Percentiles rank a stretch among this genome's conserved stretches.
phyloP scores from a whole-genome alignment of 2,888 invertebrate species.

The Lottia scabra region DNA sequence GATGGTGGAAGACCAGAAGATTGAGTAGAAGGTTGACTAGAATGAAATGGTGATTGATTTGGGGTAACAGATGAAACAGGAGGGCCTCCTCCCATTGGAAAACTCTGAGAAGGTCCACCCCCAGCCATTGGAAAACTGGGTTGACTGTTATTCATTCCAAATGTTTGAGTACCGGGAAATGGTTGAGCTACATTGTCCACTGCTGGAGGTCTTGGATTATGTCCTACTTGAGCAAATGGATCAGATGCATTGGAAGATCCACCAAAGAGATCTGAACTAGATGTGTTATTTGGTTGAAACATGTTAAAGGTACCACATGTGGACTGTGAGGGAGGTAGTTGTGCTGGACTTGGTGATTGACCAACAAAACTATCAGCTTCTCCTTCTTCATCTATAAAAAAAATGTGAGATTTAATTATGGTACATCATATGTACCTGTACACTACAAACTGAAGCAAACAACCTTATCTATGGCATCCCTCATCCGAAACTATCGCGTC shows the following conservation, averaged over 20 bases:
- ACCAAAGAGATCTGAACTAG: slow-evolving; percentile 8
- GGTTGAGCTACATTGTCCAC: slow-evolving; percentile 10
- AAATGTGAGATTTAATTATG: no score
- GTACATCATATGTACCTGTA: no score
- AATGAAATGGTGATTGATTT: no score
- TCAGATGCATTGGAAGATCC: slow-evolving; percentile 36
- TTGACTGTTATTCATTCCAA: no score
- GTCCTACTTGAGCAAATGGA: slow-evolving; percentile 57
- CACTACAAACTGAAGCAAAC: no score
- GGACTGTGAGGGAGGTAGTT: slow-evolving; percentile 19
- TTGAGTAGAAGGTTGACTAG: no score
- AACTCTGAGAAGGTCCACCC: no score
- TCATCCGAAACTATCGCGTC: no score
- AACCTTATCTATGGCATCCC: background rate
- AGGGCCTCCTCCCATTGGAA: no score
- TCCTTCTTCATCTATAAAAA: slow-evolving; percentile 66
- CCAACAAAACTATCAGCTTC: slow-evolving; percentile 68
- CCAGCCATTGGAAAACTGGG: no score
- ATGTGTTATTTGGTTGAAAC: slow-evolving; percentile 21
- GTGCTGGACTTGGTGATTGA: slow-evolving; percentile 41
- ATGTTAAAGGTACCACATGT: slow-evolving; percentile 17
- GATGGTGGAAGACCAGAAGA: no score
- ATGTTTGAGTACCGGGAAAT: slow-evolving; percentile 11
- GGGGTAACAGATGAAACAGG: no score
- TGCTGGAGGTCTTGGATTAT: slow-evolving; percentile 32